Evolutionary conservation across 2,888 invertebrate species (phyloP), one percentile per base, ranked within the genome.

Genomic region (Phrixothrix hirtus): DNA sequence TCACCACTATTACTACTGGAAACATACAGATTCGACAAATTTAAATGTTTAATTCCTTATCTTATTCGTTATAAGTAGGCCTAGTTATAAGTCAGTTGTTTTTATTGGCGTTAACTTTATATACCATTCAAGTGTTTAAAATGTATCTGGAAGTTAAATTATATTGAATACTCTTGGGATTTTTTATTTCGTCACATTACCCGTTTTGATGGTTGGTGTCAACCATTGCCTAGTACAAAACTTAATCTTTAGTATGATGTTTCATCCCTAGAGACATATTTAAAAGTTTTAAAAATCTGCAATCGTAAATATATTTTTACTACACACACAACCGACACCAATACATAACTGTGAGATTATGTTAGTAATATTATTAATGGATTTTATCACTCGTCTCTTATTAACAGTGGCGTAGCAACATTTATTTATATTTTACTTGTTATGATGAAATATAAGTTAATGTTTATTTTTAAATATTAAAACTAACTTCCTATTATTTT

Each of bases 181-280:
- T 63, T 66, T 48, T 48, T 51, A 66, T 65, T 63, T 65, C 63
- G 61, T 66, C 63, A 61, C 59, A 68, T 63, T 63, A 64, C 59
- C 64, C 60, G 60, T 60, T 61, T 48, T 53, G 64, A 66, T 64
- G 55, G 61, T 67, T 67, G 65, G 75, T 75, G 72, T 70, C 74
- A 74, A 72, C 71, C 73, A 66, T 67, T 69, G 74, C 70, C 74
- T 74, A 72, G 74, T 62, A 75, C 75, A 69, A 68, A 62, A 62
- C 66, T 66, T 68, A 67, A 58, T 60, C 67, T 62, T 65, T 60
- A 60, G 66, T 68, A 65, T 70, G 65, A 61, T 55, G 59, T 71
- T 71, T 66, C 70, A 66, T 72, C 73, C 71, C 72, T 58, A 42
- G 71, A 65, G 73, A 65, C 54, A 26, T 38, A 59, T 57, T 60